These are phyloP conservation scores for Cephalopachus bancanus DNA, from an alignment of 2,797 vertebrate genomes.

Conservation along the genomic window DNA sequence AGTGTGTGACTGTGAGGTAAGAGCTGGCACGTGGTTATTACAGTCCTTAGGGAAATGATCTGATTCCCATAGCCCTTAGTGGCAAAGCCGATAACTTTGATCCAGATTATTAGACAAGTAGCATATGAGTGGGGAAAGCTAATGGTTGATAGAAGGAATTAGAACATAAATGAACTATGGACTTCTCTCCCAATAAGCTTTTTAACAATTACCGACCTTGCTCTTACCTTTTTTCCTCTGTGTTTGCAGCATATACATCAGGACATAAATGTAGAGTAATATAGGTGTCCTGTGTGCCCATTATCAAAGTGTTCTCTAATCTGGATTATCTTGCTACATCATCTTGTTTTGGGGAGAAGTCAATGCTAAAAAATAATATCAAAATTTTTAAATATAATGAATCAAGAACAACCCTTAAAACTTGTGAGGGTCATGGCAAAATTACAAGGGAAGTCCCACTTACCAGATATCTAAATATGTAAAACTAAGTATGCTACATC, in stretches of 20 bases:
- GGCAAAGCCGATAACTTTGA: not conserved
- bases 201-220: not conserved
- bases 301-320: slow-evolving; percentile 41
- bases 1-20: too few relatives aligned
- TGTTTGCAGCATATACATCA: not conserved
- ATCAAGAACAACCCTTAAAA: not conserved
- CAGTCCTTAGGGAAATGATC: not conserved
- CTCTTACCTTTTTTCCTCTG: not conserved
- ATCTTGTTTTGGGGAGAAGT: slow-evolving; percentile 9
- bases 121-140: not conserved
- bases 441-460: not conserved
- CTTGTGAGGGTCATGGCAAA: not conserved
- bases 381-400: not conserved
- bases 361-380: not conserved
- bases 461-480: slow-evolving; percentile 8
- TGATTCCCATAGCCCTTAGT: not conserved
- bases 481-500: not conserved
- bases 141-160: not conserved
- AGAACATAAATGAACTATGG: not conserved
- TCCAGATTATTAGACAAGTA: not conserved
- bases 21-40: not conserved
- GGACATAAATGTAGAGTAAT: not conserved
- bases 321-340: not conserved
- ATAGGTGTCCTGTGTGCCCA: not conserved
- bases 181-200: not conserved